Conservation (phyloP, 2,888 invertebrate genomes). For the Colostygia pectinataria region DNA sequence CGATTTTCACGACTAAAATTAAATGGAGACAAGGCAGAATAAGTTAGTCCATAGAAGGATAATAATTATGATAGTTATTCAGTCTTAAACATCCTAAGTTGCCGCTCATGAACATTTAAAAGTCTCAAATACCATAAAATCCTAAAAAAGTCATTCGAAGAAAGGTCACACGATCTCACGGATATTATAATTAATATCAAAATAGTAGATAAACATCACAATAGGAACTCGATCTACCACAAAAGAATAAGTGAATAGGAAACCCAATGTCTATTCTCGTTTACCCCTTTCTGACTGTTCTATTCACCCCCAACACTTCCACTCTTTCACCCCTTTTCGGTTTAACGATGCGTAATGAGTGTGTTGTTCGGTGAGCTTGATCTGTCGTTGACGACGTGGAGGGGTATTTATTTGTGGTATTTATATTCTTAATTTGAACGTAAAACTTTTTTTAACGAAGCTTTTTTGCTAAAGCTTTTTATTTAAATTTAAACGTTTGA, state of each 20-base stretch:
- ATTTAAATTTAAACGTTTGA: no score
- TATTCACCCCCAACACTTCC: conserved; percentile 5
- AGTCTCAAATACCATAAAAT: neutral
- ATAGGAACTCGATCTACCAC: conserved; percentile 50
- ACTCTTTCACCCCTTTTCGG: conserved; percentile 5
- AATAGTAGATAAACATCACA: conserved; percentile 49
- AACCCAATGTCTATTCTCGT: conserved; percentile 11
- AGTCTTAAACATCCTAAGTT: neutral
- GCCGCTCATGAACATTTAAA: conserved; percentile 5
- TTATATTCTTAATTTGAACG: neutral
- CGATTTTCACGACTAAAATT: no score
- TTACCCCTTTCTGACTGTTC: conserved; percentile 8
- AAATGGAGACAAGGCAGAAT: no score
- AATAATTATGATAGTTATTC: no score
- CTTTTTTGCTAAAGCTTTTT: no score
- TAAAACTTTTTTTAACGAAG: neutral
- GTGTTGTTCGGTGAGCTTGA: conserved; percentile 18
- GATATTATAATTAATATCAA: conserved; percentile 48
- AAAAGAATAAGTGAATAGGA: conserved; percentile 37
- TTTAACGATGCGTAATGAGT: conserved; percentile 12
- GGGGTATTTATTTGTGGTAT: neutral
- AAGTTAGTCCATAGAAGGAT: no score
- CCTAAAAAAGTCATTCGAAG: conserved; percentile 2
- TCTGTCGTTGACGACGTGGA: conserved; percentile 11
- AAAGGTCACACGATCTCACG: conserved; percentile 48